phyloP scores from a whole-genome alignment of 2,888 invertebrate genomes.

The Amphipyra tragopoginis region DNA sequence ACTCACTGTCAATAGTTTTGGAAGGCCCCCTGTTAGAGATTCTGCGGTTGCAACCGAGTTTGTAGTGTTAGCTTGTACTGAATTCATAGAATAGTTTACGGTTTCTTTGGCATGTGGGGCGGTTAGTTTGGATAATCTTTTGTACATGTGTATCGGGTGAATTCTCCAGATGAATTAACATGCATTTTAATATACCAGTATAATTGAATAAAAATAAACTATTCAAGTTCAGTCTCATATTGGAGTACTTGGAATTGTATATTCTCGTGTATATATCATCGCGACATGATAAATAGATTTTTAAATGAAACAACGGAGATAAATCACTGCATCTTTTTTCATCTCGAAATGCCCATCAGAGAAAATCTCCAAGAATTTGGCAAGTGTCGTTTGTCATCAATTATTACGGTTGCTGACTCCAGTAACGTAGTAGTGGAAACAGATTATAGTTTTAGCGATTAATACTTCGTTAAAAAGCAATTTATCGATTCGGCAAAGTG shows the following conservation, averaged over 20 bases:
- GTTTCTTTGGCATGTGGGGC: conserved; percentile 82
- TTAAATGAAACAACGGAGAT: conserved; percentile 55
- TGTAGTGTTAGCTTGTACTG: conserved; percentile 80
- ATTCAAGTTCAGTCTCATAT: conserved; percentile 6
- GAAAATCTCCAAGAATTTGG: conserved; percentile 53
- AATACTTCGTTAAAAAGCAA: background rate
- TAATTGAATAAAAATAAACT: conserved; percentile 15
- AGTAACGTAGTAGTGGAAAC: conserved; percentile 27
- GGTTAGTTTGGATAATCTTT: conserved; percentile 73
- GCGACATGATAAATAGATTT: conserved; percentile 54
- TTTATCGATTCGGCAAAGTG: background rate
- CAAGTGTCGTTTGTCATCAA: conserved; percentile 54
- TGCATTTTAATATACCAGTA: conserved; percentile 27
- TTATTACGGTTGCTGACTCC: conserved; percentile 43
- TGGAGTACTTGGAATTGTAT: conserved; percentile 10
- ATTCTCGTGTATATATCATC: conserved; percentile 24
- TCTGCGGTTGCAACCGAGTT: conserved; percentile 83
- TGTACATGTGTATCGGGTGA: conserved; percentile 72
- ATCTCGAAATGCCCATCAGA: conserved; percentile 37
- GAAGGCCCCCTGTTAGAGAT: conserved; percentile 86
- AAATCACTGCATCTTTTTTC: conserved; percentile 54
- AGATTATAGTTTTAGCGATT: conserved; percentile 10
- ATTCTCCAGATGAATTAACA: conserved; percentile 64
- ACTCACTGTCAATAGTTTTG: conserved; percentile 90
- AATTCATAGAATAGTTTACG: conserved; percentile 83